These are phyloP conservation scores for Sorex araneus DNA, from an alignment of 2,113 vertebrate species.

Conservation along the genomic window DNA sequence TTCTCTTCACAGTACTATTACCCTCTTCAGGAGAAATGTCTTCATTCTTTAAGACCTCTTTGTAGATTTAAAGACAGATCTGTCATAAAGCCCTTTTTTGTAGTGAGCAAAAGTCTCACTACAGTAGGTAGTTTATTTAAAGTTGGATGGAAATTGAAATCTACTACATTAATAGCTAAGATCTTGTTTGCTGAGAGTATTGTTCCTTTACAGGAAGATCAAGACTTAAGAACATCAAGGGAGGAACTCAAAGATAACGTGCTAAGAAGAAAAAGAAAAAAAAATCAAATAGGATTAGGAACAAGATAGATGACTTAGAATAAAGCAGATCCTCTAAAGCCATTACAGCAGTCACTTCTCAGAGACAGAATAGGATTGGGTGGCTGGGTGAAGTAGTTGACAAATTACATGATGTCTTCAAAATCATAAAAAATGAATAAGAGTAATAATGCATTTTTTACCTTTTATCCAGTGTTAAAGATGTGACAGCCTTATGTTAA, in stretches of 20 bases:
- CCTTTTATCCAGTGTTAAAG: not conserved
- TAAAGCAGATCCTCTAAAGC: not conserved
- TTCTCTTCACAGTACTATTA: too few species aligned
- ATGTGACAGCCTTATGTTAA: not conserved
- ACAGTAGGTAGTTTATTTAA: not conserved
- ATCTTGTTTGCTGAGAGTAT: not conserved
- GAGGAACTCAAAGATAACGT: not conserved
- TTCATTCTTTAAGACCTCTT: not conserved
- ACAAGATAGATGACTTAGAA: not conserved
- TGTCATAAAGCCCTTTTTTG: not conserved
- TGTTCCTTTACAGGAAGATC: not conserved
- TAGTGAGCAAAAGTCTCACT: not conserved
- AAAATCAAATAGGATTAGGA: not conserved
- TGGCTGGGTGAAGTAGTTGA: not conserved
- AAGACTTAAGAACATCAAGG: slow-evolving; percentile 40
- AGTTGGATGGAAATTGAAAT: not conserved
- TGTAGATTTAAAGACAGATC: not conserved
- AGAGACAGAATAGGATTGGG: not conserved
- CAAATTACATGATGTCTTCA: not conserved
- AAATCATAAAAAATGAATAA: slow-evolving; percentile 19
- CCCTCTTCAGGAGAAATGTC: not conserved
- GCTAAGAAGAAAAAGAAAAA: slow-evolving; percentile 46
- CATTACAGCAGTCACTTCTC: not conserved
- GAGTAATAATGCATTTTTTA: not conserved
- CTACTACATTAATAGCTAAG: not conserved